Evolutionary conservation across 1,140 invertebrate species (phyloP).

Genomic region (Saxidomus purpurata): DNA sequence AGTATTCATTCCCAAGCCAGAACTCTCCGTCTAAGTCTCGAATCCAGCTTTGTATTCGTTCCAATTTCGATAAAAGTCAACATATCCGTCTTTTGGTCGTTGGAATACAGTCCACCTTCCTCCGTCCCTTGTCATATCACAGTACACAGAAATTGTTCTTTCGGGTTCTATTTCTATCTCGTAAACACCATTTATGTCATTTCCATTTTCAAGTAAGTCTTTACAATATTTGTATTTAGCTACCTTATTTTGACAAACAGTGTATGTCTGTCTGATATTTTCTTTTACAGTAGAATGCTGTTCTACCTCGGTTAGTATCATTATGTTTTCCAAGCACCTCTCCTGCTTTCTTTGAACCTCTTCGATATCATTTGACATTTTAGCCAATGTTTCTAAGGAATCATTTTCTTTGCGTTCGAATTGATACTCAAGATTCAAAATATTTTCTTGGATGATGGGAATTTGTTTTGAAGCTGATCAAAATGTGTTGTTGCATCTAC

Average conservation of each 20-base stretch:
- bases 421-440: too few relatives aligned
- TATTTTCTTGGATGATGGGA: too few relatives aligned
- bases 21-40: slow-evolving; percentile 87
- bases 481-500: too few relatives aligned
- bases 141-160: slow-evolving; percentile 88
- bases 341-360: neutral
- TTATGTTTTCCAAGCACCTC: neutral
- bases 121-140: slow-evolving; percentile 91
- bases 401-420: neutral
- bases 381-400: neutral
- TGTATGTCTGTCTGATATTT: too few relatives aligned
- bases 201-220: too few relatives aligned
- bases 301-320: neutral
- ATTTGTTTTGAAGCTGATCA: too few relatives aligned
- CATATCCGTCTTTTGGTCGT: slow-evolving; percentile 91
- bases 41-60: slow-evolving; percentile 91
- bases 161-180: neutral
- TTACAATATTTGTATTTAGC: too few relatives aligned
- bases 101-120: slow-evolving; percentile 95
- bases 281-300: too few relatives aligned
- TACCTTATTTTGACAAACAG: too few relatives aligned
- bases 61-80: slow-evolving; percentile 96
- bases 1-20: slow-evolving; percentile 84
- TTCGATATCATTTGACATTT: neutral
- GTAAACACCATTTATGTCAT: neutral